These are phyloP conservation scores for Spilarctia lutea DNA, from an alignment of 2,888 invertebrate species.

Conservation along the genomic window DNA sequence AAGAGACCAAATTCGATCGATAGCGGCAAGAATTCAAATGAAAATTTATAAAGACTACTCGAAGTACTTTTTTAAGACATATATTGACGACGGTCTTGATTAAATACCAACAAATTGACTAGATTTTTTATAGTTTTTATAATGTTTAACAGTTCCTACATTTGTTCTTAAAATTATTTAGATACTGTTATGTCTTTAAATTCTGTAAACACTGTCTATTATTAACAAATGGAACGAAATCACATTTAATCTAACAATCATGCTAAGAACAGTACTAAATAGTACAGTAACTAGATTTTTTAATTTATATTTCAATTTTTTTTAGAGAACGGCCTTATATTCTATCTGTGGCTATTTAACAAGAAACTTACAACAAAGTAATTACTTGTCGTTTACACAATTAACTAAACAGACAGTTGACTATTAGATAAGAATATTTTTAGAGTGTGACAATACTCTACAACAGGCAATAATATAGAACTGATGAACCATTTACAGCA, in stretches of 20 bases:
- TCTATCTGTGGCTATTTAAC: not conserved
- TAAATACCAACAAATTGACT: slow-evolving; percentile 1
- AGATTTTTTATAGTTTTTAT: not conserved
- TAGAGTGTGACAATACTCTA: not conserved
- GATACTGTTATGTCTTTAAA: not conserved
- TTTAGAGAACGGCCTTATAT: not conserved
- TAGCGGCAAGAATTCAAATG: not conserved
- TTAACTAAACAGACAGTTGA: not conserved
- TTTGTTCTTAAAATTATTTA: not conserved
- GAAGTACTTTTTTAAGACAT: not conserved
- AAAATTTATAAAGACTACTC: not conserved
- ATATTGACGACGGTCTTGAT: not conserved
- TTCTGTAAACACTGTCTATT: not conserved
- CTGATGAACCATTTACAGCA: not conserved
- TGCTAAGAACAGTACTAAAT: not conserved
- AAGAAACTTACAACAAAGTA: not conserved
- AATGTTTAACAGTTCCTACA: not conserved
- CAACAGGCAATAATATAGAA: not conserved
- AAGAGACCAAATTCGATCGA: not conserved
- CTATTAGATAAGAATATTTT: not conserved
- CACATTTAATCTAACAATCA: slow-evolving; percentile 34
- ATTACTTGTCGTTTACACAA: not conserved
- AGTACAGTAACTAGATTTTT: slow-evolving; percentile 7
- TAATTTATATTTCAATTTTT: slow-evolving; percentile 9
- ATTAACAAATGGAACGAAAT: slow-evolving; percentile 21